A percentile compares a stretch with the other conserved stretches of the same genome.
Evolutionary conservation across 2,113 vertebrate genomes (phyloP).

Genomic region (Varanus salvator): DNA sequence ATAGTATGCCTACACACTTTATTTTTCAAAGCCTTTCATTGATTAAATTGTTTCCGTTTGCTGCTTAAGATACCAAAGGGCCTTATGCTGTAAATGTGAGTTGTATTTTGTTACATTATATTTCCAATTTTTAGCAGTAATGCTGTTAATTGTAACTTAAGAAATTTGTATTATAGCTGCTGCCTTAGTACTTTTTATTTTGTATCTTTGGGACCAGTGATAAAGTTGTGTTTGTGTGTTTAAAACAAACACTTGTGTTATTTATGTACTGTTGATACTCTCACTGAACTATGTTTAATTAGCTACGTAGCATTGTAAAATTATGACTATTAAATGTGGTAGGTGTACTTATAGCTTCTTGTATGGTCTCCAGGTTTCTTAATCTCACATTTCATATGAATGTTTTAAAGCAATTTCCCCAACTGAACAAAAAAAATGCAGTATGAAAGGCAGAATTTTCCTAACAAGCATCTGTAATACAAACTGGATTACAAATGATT

Average conservation of each 20-base stretch:
- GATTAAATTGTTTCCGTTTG: slow-evolving; percentile 74
- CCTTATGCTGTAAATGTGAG: slow-evolving; percentile 80
- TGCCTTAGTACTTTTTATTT: slow-evolving; percentile 72
- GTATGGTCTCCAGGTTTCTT: slow-evolving; percentile 54
- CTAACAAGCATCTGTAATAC: slow-evolving; percentile 39
- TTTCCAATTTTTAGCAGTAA: slow-evolving; percentile 58
- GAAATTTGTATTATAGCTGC: slow-evolving; percentile 67
- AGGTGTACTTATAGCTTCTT: slow-evolving; percentile 14
- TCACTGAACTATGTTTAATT: slow-evolving; percentile 43
- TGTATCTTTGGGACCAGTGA: slow-evolving; percentile 74
- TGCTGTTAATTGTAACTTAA: slow-evolving; percentile 63
- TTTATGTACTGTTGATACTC: slow-evolving; percentile 62
- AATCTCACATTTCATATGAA: slow-evolving; percentile 30
- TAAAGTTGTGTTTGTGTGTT: slow-evolving; percentile 57
- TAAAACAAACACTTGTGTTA: slow-evolving; percentile 50
- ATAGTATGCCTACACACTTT: slow-evolving; percentile 67
- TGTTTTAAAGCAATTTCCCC: slow-evolving; percentile 24
- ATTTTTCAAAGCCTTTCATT: slow-evolving; percentile 74
- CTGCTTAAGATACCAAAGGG: slow-evolving; percentile 81
- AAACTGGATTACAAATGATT: slow-evolving; percentile 7
- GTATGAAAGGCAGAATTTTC: slow-evolving; percentile 51
- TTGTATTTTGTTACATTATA: slow-evolving; percentile 77
- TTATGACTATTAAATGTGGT: slow-evolving; percentile 41
- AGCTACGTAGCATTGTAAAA: slow-evolving; percentile 46
- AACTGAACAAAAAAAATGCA: slow-evolving; percentile 39